A percentile compares a stretch with the other conserved stretches of the same genome.
Conservation (phyloP, 1,140 invertebrate genomes). For the Drosophila pectinifera region DNA sequence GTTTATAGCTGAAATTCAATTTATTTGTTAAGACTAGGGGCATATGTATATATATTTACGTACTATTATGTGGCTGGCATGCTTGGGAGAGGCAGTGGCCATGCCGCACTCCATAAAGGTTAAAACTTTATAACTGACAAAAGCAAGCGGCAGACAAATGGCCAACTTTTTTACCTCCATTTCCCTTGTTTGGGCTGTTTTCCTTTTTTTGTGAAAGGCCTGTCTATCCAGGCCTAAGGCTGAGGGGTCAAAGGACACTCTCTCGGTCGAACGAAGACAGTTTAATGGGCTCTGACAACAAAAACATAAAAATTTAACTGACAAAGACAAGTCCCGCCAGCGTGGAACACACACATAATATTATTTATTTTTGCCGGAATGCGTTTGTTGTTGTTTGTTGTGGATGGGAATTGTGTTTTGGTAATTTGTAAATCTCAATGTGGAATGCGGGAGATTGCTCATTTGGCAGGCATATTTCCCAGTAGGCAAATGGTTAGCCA, state of each 20-base stretch:
- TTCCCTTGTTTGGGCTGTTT: conserved; percentile 21
- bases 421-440: conserved; percentile 53
- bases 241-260: not conserved
- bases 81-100: conserved; percentile 21
- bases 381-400: conserved; percentile 32
- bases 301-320: conserved; percentile 62
- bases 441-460: conserved; percentile 26
- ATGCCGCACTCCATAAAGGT: conserved; percentile 62
- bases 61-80: conserved; percentile 33
- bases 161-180: conserved; percentile 56
- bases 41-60: conserved; percentile 15
- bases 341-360: conserved; percentile 15
- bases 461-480: conserved; percentile 40
- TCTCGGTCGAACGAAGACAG: conserved; percentile 46
- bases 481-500: conserved; percentile 13
- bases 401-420: conserved; percentile 38
- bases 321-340: conserved; percentile 21
- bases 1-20: conserved; percentile 24
- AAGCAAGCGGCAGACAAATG: conserved; percentile 65
- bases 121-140: conserved; percentile 72
- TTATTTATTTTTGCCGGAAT: conserved; percentile 44
- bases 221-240: conserved; percentile 15
- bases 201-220: conserved; percentile 17
- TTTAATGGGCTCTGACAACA: conserved; percentile 64
- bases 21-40: conserved; percentile 3